Evolutionary conservation across 2,797 vertebrate genomes (phyloP), one percentile per base, ranked within the genome.

Genomic region (Acanthurus lineatus): DNA sequence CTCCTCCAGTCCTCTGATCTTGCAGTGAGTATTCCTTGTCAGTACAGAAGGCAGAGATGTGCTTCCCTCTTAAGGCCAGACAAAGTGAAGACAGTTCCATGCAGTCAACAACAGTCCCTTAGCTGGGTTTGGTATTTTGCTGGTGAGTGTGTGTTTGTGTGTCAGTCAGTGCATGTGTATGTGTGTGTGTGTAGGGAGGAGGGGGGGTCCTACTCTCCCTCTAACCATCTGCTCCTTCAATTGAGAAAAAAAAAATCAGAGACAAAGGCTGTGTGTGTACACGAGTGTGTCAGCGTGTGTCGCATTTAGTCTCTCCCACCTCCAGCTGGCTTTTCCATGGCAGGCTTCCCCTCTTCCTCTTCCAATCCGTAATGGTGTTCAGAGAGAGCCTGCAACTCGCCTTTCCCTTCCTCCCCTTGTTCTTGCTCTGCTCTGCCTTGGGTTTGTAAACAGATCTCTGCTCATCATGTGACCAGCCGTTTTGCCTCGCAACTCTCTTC

Each of bases 381-480:
- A 66, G 79, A 61, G 76, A 82, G 75, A 61, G 78, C 63, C 76
- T 88, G 83, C 82, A 65, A 44, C 79, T 81, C 19, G 85, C 80
- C 87, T 83, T 80, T 81, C 68, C 76, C 81, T 82, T 82, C 83
- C 88, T 89, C 76, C 74, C 76, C 68, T 90, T 44, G 79, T 81
- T 89, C 84, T 60, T 49, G 73, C 85, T 80, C 77, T 81, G 81
- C 85, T 89, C 85, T 88, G 91, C 93, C 86, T 90, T 87, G 86
- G 94, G 95, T 96, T 96, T 96, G 96, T 96, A 96, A 96, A 96
- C 96, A 96, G 94, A 96, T 95, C 94, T 91, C 58, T 90, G 95
- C 93, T 96, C 96, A 96, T 96, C 96, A 96, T 95, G 95, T 96
- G 96, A 96, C 92, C 94, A 87, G 88, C 91, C 91, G 93, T 95